Evolutionary conservation across 2,797 vertebrate species (phyloP).

Genomic region (Lates japonicus): DNA sequence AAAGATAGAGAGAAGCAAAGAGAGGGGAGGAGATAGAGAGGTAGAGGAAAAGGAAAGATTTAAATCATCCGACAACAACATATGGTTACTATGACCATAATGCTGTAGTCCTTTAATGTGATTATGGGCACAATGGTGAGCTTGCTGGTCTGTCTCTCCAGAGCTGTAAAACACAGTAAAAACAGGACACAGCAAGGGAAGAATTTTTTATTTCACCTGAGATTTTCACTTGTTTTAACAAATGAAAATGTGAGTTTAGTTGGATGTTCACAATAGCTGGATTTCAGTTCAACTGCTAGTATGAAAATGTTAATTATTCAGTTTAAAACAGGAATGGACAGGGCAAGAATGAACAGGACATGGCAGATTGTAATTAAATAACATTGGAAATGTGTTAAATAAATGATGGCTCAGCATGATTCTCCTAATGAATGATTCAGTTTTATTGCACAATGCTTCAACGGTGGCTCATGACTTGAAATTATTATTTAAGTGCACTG

Average conservation of each 20-base stretch:
- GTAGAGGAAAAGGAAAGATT: conserved; percentile 50
- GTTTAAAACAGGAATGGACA: conserved; percentile 1
- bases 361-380: neutral
- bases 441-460: conserved; percentile 21
- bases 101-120: conserved; percentile 35
- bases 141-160: neutral
- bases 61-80: conserved; percentile 58
- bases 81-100: conserved; percentile 48
- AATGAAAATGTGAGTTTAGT: neutral
- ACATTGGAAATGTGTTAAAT: conserved; percentile 19
- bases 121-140: conserved; percentile 20
- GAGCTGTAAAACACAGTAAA: neutral
- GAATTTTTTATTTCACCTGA: neutral
- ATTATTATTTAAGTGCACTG: neutral
- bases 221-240: neutral
- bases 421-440: conserved; percentile 38
- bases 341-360: neutral
- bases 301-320: neutral
- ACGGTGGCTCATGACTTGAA: neutral
- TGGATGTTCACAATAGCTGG: neutral
- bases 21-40: conserved; percentile 43
- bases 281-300: neutral
- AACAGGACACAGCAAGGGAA: neutral
- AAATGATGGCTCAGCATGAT: conserved; percentile 32
- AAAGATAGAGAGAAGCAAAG: conserved; percentile 62